Evolutionary conservation across 1,140 invertebrate species (phyloP), one percentile per base, ranked within the genome.

Genomic region (Brachionus rotundiformis): DNA sequence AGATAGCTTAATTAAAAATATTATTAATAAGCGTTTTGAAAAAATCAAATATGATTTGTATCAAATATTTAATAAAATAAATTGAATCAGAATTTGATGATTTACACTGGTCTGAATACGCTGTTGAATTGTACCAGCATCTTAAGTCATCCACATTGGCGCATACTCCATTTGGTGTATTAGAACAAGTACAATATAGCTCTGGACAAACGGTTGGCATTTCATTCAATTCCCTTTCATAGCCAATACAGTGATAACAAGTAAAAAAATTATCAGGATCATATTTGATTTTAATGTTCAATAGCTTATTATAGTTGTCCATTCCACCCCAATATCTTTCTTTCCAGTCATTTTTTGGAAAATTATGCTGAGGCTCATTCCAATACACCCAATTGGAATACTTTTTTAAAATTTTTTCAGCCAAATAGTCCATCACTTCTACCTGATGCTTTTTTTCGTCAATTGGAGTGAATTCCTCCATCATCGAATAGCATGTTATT

Each of bases 351-450:
- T 23, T 71, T 71, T 71, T 7, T 13, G 59, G 59, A 63, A 63
- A 63, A 71, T 71, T 71, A 11, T 33, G 65, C 19, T 71, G 31
- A 71, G 65, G 31, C 23, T 71, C 65, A 41, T 71, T 71, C 33
- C 31, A 39, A 44, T 71, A 71, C 25, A 63, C 59, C 59, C 59
- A 63, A n/a, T 63, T 63, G 2, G 59, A 63, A 63, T 29, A 63
- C n/a, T 63, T 63, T 63, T 63, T 63, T 63, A 63, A 10, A 63
- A 63, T 63, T 1, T 63, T 63, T n/a, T 63, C 59, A 29, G 59
- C 1, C 27, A 63, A 63, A 63, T 29, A 5, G 29, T 63, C 59
- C 59, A 63, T 63, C 5, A 63, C 2, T 63, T 3, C 29, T 4
- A 63, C 27, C 2, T 29, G 59, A 29, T 63, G 13, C 13, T 63